Evolutionary conservation across 2,888 invertebrate genomes (phyloP).

Genomic region (Phymatocera aterrima): DNA sequence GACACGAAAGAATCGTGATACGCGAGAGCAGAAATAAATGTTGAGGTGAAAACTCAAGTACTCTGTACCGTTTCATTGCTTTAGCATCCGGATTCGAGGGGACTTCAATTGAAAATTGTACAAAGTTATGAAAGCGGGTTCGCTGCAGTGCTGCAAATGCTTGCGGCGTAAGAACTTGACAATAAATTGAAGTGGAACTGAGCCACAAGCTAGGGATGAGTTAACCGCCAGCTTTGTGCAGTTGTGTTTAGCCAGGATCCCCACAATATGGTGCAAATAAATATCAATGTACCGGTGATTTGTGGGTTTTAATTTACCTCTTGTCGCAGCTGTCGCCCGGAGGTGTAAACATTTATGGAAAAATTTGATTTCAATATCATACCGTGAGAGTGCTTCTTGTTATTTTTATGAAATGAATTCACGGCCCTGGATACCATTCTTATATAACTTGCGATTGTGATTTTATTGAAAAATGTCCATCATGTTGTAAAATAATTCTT

Average conservation of each 20-base stretch:
- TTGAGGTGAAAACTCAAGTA: not conserved
- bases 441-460: not conserved
- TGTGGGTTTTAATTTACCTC: not conserved
- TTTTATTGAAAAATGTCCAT: not conserved
- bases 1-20: not conserved
- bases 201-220: not conserved
- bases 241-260: too few relatives aligned
- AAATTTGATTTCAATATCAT: not conserved
- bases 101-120: constrained; percentile 15
- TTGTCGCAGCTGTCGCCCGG: not conserved
- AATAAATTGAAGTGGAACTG: not conserved
- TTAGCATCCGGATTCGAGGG: not conserved
- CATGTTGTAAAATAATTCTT: not conserved
- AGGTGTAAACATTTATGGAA: not conserved
- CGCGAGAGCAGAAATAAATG: not conserved
- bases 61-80: not conserved
- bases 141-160: constrained; percentile 4
- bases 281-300: not conserved
- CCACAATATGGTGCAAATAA: too few relatives aligned
- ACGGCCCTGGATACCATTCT: not conserved
- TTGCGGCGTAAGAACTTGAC: not conserved
- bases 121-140: not conserved
- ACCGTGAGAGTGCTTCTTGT: not conserved
- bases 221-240: not conserved
- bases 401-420: not conserved